Conservation (phyloP, 2,888 invertebrate species). For the Megastigmus dorsalis region DNA sequence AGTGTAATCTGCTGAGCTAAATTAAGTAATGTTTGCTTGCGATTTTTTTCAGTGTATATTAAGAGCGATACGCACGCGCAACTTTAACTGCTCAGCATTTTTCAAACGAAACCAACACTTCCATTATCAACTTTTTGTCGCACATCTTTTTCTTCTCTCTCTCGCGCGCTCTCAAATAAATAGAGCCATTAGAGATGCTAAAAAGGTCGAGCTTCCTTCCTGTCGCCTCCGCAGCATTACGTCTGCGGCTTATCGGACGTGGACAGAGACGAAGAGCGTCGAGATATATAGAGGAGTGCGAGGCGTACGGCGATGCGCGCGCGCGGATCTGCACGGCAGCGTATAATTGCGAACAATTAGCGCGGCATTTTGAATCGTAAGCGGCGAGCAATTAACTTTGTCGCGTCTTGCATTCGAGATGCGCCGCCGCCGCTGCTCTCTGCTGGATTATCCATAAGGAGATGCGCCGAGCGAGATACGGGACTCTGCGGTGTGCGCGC, state of each 20-base stretch:
- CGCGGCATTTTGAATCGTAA: slow-evolving; percentile 27
- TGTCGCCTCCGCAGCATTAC: neutral
- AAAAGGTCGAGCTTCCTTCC: neutral
- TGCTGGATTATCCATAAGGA: neutral
- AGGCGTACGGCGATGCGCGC: slow-evolving; percentile 6
- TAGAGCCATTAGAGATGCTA: neutral
- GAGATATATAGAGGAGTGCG: too few relatives aligned
- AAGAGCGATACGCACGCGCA: too few relatives aligned
- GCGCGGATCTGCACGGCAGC: neutral
- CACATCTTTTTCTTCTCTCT: too few relatives aligned
- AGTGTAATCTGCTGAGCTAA: too few relatives aligned
- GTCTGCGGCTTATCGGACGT: neutral
- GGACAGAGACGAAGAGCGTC: neutral
- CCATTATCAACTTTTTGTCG: too few relatives aligned
- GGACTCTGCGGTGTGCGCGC: too few relatives aligned
- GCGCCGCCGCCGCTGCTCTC: too few relatives aligned
- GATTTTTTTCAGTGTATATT: too few relatives aligned
- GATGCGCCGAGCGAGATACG: neutral
- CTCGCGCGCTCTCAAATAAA: too few relatives aligned
- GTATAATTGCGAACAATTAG: slow-evolving; percentile 47
- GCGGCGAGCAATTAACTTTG: slow-evolving; percentile 30
- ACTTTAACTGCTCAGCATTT: too few relatives aligned
- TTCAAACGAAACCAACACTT: too few relatives aligned
- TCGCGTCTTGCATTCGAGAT: neutral
- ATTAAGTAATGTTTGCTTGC: too few relatives aligned